phyloP scores from a whole-genome alignment of 35 echinoderm and acorn worm species.

The Patiria miniata region DNA sequence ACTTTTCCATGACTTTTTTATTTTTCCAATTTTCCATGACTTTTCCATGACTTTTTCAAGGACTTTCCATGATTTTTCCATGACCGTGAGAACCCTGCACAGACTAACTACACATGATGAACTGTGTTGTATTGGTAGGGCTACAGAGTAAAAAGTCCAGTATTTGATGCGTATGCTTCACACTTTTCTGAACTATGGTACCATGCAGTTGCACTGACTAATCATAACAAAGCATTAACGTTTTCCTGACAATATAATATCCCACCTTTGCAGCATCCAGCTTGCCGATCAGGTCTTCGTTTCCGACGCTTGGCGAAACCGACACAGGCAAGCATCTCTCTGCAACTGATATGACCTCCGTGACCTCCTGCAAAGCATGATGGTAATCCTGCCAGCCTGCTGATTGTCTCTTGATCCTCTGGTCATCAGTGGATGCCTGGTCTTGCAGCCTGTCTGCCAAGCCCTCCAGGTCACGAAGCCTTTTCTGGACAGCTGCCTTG shows the following conservation, averaged over 20 bases:
- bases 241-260: neutral
- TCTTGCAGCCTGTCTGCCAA: slow-evolving; percentile 27
- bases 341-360: slow-evolving; percentile 42
- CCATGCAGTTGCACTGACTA: too few species aligned
- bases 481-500: slow-evolving; percentile 49
- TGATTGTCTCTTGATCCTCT: slow-evolving; percentile 22
- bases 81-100: too few species aligned
- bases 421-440: slow-evolving; percentile 17
- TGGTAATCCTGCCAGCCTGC: slow-evolving; percentile 53
- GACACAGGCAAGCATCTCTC: slow-evolving; percentile 47
- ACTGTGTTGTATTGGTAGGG: too few species aligned
- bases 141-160: too few species aligned
- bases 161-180: too few species aligned
- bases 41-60: too few species aligned
- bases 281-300: slow-evolving; percentile 30
- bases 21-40: too few species aligned
- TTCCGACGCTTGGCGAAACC: slow-evolving; percentile 39
- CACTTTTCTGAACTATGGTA: too few species aligned
- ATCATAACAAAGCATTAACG: too few species aligned
- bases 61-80: too few species aligned
- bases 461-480: slow-evolving; percentile 34
- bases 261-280: slow-evolving; percentile 50
- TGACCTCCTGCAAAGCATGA: slow-evolving; percentile 47
- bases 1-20: too few species aligned
- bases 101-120: too few species aligned